phyloP scores from a whole-genome alignment of 2,113 vertebrate species.

The Anolis carolinensis region DNA sequence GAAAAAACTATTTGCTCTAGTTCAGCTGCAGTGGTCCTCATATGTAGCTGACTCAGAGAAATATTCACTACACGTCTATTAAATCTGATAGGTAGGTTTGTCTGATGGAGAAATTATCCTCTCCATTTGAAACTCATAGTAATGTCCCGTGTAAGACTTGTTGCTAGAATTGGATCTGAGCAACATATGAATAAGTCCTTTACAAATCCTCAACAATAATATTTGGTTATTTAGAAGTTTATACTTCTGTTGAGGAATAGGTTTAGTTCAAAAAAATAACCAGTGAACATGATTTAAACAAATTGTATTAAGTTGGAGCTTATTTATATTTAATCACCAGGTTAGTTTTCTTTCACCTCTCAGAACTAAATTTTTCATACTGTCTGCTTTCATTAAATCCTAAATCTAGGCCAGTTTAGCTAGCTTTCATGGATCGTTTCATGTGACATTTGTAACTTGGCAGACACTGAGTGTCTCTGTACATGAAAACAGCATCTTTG shows the following conservation, averaged over 20 bases:
- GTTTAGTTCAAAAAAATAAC: background rate
- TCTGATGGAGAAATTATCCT: background rate
- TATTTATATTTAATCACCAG: conserved; percentile 58
- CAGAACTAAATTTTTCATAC: conserved; percentile 41
- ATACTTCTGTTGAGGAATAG: conserved; percentile 49
- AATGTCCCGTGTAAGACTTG: background rate
- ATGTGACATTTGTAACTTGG: conserved; percentile 67
- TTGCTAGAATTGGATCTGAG: background rate
- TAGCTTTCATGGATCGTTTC: conserved; percentile 69
- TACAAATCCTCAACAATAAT: conserved; percentile 48
- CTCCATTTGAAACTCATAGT: background rate
- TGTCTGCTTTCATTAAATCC: conserved; percentile 64
- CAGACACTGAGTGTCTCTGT: conserved; percentile 62
- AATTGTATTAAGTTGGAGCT: conserved; percentile 58
- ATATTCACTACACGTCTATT: background rate
- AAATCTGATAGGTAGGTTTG: background rate
- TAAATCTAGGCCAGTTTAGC: conserved; percentile 54
- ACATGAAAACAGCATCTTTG: conserved; percentile 74
- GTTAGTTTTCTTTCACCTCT: conserved; percentile 24
- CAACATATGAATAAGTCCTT: background rate
- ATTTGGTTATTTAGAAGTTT: conserved; percentile 33
- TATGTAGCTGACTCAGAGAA: background rate
- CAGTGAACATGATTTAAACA: background rate
- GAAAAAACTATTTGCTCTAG: too few relatives aligned
- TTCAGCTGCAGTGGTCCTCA: background rate